Percentiles rank a stretch among this genome's conserved stretches.
Evolutionary conservation across 2,113 vertebrate genomes (phyloP).

Genomic region (Mustelus asterias): DNA sequence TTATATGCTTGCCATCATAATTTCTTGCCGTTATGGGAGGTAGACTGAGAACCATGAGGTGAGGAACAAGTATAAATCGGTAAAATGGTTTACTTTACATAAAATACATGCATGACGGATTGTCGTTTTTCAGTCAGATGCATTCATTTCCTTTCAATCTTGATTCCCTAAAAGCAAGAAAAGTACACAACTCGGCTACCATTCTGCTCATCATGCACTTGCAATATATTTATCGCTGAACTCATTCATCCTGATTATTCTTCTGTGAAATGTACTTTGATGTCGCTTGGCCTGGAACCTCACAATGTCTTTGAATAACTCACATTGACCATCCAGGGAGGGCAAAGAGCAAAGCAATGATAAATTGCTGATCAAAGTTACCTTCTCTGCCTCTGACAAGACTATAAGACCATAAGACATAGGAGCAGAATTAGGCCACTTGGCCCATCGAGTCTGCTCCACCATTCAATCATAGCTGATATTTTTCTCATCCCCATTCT

Average conservation of each 20-base stretch:
- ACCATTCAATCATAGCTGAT: no score
- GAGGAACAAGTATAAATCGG: not conserved
- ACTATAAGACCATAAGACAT: no score
- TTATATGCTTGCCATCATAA: not conserved
- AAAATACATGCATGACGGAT: not conserved
- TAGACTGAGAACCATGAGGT: not conserved
- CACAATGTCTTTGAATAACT: not conserved
- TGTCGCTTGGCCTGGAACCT: not conserved
- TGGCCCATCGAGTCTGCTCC: no score
- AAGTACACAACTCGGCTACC: not conserved
- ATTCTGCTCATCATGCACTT: not conserved
- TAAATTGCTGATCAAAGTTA: not conserved
- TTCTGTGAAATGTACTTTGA: not conserved
- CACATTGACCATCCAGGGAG: not conserved
- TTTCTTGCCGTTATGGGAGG: not conserved
- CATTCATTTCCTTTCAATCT: not conserved
- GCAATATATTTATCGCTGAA: not conserved
- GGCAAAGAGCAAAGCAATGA: not conserved
- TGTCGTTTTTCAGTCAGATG: not conserved
- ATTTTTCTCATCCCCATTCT: no score
- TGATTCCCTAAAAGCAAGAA: not conserved
- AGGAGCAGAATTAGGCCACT: no score
- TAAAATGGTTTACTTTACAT: not conserved
- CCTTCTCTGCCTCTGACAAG: not conserved
- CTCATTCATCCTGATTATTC: not conserved